Conservation (phyloP, 2,797 vertebrate species). For the Perodicticus potto region DNA sequence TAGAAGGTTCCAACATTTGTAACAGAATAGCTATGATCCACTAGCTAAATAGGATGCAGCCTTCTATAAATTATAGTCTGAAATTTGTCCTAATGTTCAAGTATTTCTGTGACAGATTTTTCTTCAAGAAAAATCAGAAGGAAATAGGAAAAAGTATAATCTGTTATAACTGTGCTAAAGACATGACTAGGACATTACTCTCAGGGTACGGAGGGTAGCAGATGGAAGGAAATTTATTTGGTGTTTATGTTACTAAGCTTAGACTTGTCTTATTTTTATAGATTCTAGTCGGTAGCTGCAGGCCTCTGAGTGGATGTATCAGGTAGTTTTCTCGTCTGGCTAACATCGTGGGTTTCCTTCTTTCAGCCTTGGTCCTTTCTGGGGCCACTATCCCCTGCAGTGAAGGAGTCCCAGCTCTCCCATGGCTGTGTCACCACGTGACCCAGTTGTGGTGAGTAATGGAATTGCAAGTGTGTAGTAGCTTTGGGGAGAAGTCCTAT, state of each 20-base stretch:
- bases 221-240: background rate
- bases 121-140: conserved; percentile 26
- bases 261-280: background rate
- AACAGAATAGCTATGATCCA: conserved; percentile 14
- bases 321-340: background rate
- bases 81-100: conserved; percentile 60
- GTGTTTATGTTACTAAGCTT: background rate
- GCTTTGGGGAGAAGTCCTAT: fast-evolving
- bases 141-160: background rate
- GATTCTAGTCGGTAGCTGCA: background rate
- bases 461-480: background rate
- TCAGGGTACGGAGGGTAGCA: background rate
- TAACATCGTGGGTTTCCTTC: fast-evolving
- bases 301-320: background rate
- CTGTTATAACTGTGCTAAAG: background rate
- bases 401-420: background rate
- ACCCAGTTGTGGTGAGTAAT: fast-evolving
- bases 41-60: conserved; percentile 26
- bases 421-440: background rate
- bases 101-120: conserved; percentile 65
- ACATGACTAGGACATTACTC: background rate
- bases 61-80: conserved; percentile 64
- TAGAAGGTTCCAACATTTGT: conserved; percentile 10
- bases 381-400: background rate
- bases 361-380: too few species aligned